Conservation (phyloP, 1,140 invertebrate genomes). For the Rhynchophorus ferrugineus region DNA sequence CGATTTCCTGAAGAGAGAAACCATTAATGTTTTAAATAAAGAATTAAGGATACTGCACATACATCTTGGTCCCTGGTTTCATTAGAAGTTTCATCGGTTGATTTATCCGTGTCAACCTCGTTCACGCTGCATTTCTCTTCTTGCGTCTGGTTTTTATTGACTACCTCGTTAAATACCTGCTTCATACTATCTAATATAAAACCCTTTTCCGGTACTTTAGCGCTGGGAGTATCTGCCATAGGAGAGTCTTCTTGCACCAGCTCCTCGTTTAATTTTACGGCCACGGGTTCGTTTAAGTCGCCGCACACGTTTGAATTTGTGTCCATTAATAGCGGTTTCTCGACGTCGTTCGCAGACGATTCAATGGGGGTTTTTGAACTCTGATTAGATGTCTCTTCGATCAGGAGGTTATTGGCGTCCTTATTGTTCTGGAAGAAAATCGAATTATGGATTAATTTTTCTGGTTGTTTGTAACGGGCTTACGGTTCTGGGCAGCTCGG, state of each 20-base stretch:
- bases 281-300: conserved; percentile 27
- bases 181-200: conserved; percentile 43
- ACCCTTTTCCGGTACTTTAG: conserved; percentile 40
- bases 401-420: conserved; percentile 1
- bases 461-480: no score
- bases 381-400: conserved; percentile 10
- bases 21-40: no score
- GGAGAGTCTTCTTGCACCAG: conserved; percentile 21
- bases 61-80: no score
- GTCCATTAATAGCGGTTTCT: conserved; percentile 28
- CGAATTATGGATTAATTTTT: no score
- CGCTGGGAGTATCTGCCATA: conserved; percentile 35
- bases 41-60: no score
- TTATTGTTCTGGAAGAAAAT: conserved; percentile 8
- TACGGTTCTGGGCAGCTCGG: conserved; percentile 27
- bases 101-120: no score
- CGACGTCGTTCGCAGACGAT: neutral
- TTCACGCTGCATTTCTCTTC: no score
- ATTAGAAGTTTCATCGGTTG: no score
- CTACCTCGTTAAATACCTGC: conserved; percentile 40
- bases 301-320: conserved; percentile 35
- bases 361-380: conserved; percentile 1
- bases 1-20: no score
- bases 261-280: conserved; percentile 33
- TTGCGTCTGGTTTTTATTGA: no score